phyloP scores from a whole-genome alignment of 53 echinoderm and acorn worm species.

The Arbacia lixula region DNA sequence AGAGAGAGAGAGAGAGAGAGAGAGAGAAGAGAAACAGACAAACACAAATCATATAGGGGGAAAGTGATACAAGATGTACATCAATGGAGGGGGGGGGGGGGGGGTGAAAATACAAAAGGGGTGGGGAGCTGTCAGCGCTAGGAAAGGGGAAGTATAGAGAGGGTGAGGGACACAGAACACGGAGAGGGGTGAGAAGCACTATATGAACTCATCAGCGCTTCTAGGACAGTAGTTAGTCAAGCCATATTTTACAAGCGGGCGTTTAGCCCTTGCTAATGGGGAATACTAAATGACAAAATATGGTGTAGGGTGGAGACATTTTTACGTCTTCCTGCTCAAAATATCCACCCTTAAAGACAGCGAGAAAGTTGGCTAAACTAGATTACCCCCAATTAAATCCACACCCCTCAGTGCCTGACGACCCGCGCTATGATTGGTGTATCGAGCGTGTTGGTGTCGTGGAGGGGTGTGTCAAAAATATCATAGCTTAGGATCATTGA shows the following conservation, averaged over 20 bases:
- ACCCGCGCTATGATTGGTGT: background rate
- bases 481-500: too few relatives aligned
- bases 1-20: background rate
- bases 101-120: background rate
- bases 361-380: constrained; percentile 38
- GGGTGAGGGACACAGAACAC: background rate
- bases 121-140: background rate
- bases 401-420: constrained; percentile 30
- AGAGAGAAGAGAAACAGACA: background rate
- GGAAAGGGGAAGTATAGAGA: background rate
- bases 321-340: constrained; percentile 18
- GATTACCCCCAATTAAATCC: constrained; percentile 39
- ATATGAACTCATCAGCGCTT: background rate
- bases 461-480: background rate
- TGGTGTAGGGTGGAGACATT: constrained; percentile 11
- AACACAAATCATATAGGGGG: too few relatives aligned
- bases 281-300: constrained; percentile 29
- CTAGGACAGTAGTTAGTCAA: background rate
- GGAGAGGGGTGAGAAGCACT: background rate
- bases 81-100: background rate
- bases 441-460: background rate
- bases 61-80: too few relatives aligned
- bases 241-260: background rate
- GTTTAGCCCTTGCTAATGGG: background rate
- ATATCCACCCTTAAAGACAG: constrained; percentile 9